A percentile compares a stretch with the other conserved stretches of the same genome.
phyloP scores from a whole-genome alignment of 1,140 invertebrate species.

The Druon quercuslanigerum region DNA sequence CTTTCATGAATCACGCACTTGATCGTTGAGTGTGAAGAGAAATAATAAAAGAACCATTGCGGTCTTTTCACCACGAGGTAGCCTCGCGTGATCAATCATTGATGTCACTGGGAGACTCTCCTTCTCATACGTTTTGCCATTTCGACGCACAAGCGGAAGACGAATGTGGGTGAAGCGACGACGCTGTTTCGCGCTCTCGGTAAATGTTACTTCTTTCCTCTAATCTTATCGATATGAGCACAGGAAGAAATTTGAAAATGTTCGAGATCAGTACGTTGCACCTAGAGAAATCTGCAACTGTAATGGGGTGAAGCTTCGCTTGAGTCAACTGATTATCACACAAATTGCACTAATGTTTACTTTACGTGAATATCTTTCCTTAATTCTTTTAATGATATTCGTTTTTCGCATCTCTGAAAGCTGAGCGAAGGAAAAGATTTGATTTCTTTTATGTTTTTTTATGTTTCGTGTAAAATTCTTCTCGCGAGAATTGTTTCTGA shows the following conservation, averaged over 20 bases:
- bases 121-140: background rate
- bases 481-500: slow-evolving; percentile 6
- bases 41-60: slow-evolving; percentile 10
- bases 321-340: background rate
- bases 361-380: background rate
- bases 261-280: background rate
- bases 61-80: background rate
- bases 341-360: background rate
- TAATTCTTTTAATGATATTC: background rate
- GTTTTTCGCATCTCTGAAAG: too few relatives aligned
- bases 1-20: slow-evolving; percentile 22
- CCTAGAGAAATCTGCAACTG: background rate
- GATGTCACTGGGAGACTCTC: slow-evolving; percentile 5
- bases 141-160: slow-evolving; percentile 15
- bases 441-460: background rate
- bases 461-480: background rate
- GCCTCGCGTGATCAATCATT: slow-evolving; percentile 29
- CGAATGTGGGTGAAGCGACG: slow-evolving; percentile 14
- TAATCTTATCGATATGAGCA: slow-evolving; percentile 13
- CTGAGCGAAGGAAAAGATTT: too few relatives aligned
- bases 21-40: slow-evolving; percentile 12
- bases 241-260: slow-evolving; percentile 27
- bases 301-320: background rate
- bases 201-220: slow-evolving; percentile 8
- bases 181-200: slow-evolving; percentile 6